These are phyloP conservation scores for Acanthosoma haemorrhoidale DNA, from an alignment of 2,888 invertebrate species.

Conservation along the genomic window DNA sequence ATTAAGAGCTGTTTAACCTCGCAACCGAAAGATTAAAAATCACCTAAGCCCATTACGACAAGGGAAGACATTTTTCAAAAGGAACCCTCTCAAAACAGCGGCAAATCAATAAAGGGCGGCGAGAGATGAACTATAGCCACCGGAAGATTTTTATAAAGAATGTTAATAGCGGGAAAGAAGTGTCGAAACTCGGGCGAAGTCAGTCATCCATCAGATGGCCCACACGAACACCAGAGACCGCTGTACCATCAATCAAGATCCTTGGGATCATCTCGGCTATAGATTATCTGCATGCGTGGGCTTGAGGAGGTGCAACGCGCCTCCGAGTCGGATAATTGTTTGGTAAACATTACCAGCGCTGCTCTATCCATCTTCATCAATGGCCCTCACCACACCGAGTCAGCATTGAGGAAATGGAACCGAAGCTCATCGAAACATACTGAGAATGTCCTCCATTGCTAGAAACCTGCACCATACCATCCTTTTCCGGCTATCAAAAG, in stretches of 20 bases:
- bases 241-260: slow-evolving; percentile 1
- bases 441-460: too few species aligned
- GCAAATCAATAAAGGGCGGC: not conserved
- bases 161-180: not conserved
- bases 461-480: too few species aligned
- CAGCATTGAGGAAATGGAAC: too few species aligned
- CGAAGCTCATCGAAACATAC: too few species aligned
- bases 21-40: too few species aligned
- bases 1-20: too few species aligned
- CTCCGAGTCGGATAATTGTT: not conserved
- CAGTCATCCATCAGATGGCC: not conserved
- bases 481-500: too few species aligned
- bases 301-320: not conserved
- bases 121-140: not conserved
- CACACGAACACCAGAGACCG: not conserved
- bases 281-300: not conserved
- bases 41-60: not conserved
- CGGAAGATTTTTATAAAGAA: not conserved
- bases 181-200: slow-evolving; percentile 1
- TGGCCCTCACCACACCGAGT: too few species aligned
- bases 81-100: too few species aligned
- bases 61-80: not conserved
- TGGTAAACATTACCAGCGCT: too few species aligned
- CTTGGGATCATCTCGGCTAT: not conserved
- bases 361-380: too few species aligned